Percentiles rank a stretch among this genome's conserved stretches.
Evolutionary conservation across 2,888 invertebrate genomes (phyloP).

Genomic region (Tipula helvola): DNA sequence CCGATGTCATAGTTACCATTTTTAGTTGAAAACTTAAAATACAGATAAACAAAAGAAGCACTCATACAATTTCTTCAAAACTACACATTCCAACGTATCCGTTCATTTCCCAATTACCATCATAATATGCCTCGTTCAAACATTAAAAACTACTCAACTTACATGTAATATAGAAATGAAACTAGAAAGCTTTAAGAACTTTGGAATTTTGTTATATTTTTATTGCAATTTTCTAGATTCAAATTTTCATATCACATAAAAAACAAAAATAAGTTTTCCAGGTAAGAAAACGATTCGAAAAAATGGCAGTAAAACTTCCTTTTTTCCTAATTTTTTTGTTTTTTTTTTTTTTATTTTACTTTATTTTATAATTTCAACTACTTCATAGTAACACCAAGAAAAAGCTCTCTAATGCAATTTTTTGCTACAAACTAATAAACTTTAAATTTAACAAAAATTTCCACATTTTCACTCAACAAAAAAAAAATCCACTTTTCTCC

Average conservation of each 20-base stretch:
- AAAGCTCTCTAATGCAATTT: not conserved
- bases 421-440: not conserved
- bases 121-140: not conserved
- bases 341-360: too few species aligned
- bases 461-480: not conserved
- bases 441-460: not conserved
- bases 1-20: slow-evolving; percentile 38
- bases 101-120: not conserved
- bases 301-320: not conserved
- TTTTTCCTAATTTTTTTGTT: not conserved
- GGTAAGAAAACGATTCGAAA: not conserved
- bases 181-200: not conserved
- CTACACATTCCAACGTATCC: not conserved
- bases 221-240: not conserved
- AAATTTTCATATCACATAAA: not conserved
- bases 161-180: not conserved
- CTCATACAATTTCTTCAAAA: not conserved
- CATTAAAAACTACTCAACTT: not conserved
- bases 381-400: not conserved
- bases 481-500: not conserved
- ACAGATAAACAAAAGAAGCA: not conserved
- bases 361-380: not conserved
- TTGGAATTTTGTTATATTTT: not conserved
- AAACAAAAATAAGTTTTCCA: not conserved
- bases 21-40: slow-evolving; percentile 14